Evolutionary conservation across 1,140 invertebrate genomes (phyloP), one percentile per base, ranked within the genome.

Genomic region (Eueides isabella): DNA sequence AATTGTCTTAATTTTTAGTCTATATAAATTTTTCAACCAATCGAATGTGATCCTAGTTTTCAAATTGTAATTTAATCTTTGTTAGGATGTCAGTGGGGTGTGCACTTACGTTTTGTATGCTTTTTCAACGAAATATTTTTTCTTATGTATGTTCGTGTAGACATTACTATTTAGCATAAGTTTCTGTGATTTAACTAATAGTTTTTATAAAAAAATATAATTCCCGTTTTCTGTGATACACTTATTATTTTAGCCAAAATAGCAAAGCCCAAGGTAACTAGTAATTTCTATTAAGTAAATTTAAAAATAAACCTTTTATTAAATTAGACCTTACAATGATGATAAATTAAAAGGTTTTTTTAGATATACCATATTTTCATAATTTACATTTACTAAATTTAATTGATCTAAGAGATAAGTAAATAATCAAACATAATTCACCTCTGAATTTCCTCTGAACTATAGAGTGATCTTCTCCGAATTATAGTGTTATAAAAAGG

Each of bases 31-130:
- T 16, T 5, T 55, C 48, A 55, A 26, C 48, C 48, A 55, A 55
- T 55, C 48, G 48, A 55, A 55, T 55, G 23, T 19, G 48, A 23
- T 26, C 23, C 23, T 55, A 55, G 48, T 55, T 55, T 55, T 55
- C 26, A 55, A 55, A 55, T 23, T 55, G 48, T 55, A 55, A 26
- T 61, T 73, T 68, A 67, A 68, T 73, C 48, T 76, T 72, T 48
- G 38, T 65, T 73, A 64, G 55, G 48, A 68, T 76, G 75, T 76
- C 75, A 76, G 71, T 70, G 61, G 69, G 77, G 70, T 70, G 77
- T 75, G 62, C 62, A 71, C 65, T 72, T 69, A 69, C 67, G 48
- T 44, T 69, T 69, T 55, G 48, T 55, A 26, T 55, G 48, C 19
- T 55, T 55, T 55, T 55, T 55, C 23, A 55, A 55, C 19, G 23